Evolutionary conservation across 2,888 invertebrate genomes (phyloP).

Genomic region (Artemia sinica): DNA sequence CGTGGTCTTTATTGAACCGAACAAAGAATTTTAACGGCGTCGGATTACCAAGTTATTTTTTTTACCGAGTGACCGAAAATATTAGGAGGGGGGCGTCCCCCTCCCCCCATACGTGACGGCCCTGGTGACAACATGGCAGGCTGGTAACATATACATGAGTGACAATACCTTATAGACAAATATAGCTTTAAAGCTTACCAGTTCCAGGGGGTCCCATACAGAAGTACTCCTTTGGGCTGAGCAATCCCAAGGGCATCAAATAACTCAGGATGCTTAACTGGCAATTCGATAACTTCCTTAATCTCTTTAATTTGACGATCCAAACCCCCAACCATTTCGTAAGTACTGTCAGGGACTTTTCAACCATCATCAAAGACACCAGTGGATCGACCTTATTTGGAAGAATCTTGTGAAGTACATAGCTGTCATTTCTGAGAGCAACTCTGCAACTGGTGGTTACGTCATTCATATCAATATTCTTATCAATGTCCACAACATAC

Average conservation of each 20-base stretch:
- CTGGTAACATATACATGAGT: no score
- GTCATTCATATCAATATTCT: slow-evolving; percentile 94
- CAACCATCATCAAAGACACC: slow-evolving; percentile 99
- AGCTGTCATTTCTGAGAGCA: slow-evolving; percentile 92
- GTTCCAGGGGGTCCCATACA: slow-evolving; percentile 86
- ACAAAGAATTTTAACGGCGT: no score
- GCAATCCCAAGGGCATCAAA: slow-evolving; percentile 97
- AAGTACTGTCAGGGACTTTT: slow-evolving; percentile 98
- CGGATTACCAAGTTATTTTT: no score
- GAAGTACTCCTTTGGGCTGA: slow-evolving; percentile 89
- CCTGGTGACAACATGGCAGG: no score
- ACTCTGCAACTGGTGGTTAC: slow-evolving; percentile 95
- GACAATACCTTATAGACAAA: no score
- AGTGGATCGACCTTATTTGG: slow-evolving; percentile 98
- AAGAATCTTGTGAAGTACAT: slow-evolving; percentile 91
- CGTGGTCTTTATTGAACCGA: no score
- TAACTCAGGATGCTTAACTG: slow-evolving; percentile 97
- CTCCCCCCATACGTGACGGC: no score
- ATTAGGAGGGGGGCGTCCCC: no score
- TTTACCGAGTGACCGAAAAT: no score
- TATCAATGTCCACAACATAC: slow-evolving; percentile 96
- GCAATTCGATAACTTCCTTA: slow-evolving; percentile 96
- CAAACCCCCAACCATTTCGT: slow-evolving; percentile 98
- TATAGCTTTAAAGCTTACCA: slow-evolving; percentile 28
- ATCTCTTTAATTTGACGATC: slow-evolving; percentile 99